A percentile compares a stretch with the other conserved stretches of the same genome.
Evolutionary conservation across 1,140 invertebrate species (phyloP).

Genomic region (Drosophila mauritiana): DNA sequence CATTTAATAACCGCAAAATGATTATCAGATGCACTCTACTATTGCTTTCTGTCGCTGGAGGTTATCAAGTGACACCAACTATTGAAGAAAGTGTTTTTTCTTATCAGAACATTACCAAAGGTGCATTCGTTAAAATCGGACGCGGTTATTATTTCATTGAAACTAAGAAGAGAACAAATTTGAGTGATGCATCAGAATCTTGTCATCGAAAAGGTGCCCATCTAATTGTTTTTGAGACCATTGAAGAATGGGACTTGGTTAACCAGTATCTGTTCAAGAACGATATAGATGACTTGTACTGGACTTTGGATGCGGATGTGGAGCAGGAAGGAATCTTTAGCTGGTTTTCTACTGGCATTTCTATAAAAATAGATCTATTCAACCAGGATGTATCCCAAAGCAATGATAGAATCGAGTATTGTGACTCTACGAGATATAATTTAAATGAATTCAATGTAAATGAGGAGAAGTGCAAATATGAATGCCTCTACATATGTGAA

Average conservation of each 20-base stretch:
- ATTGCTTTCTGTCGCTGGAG: neutral
- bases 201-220: slow-evolving; percentile 7
- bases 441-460: neutral
- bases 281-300: slow-evolving; percentile 2
- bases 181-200: slow-evolving; percentile 22
- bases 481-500: neutral
- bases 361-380: slow-evolving; percentile 3
- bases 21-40: neutral
- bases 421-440: neutral
- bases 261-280: slow-evolving; percentile 9
- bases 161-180: neutral
- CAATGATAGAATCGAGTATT: neutral
- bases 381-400: slow-evolving; percentile 6
- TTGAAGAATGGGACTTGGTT: slow-evolving; percentile 6
- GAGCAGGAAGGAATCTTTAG: neutral
- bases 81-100: neutral
- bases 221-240: slow-evolving; percentile 20
- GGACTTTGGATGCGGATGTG: slow-evolving; percentile 23
- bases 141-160: neutral
- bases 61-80: neutral
- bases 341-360: slow-evolving; percentile 9
- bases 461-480: neutral
- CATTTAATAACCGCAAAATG: neutral
- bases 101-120: neutral
- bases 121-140: neutral